Percentiles rank a stretch among this genome's conserved stretches.
These are phyloP conservation scores for Macrosoma leucophasiata DNA, from an alignment of 2,888 invertebrate genomes.

Conservation along the genomic window DNA sequence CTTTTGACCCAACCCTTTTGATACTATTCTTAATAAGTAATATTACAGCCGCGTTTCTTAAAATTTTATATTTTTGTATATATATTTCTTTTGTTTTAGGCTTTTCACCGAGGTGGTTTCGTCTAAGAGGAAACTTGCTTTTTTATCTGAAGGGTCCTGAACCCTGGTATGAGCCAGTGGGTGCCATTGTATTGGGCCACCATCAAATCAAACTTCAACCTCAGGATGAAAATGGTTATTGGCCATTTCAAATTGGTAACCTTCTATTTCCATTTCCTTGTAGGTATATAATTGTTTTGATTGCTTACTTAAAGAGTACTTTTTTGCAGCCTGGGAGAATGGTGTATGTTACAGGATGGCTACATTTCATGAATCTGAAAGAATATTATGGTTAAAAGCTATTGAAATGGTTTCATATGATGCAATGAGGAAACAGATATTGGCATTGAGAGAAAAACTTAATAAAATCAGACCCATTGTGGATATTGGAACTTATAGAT, in stretches of 20 bases:
- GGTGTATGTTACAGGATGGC: slow-evolving; percentile 88
- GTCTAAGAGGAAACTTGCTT: slow-evolving; percentile 92
- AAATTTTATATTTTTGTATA: too few species aligned
- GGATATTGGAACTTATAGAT: slow-evolving; percentile 81
- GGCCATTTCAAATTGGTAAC: slow-evolving; percentile 88
- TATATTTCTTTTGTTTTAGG: too few species aligned
- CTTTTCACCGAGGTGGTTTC: slow-evolving; percentile 81
- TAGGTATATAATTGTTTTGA: slow-evolving; percentile 4
- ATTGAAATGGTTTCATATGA: slow-evolving; percentile 90
- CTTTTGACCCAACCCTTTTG: too few species aligned
- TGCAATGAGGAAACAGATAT: slow-evolving; percentile 84
- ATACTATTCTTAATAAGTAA: too few species aligned
- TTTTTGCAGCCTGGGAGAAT: slow-evolving; percentile 84
- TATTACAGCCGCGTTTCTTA: too few species aligned
- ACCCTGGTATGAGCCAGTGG: slow-evolving; percentile 90
- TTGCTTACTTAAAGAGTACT: slow-evolving; percentile 1
- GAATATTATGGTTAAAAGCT: slow-evolving; percentile 90
- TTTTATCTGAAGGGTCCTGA: slow-evolving; percentile 95
- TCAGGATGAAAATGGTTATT: slow-evolving; percentile 81
- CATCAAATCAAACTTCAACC: slow-evolving; percentile 82
- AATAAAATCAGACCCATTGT: slow-evolving; percentile 78
- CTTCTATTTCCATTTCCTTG: slow-evolving; percentile 10
- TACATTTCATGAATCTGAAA: slow-evolving; percentile 85
- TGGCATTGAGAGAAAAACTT: slow-evolving; percentile 78
- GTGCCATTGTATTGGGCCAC: slow-evolving; percentile 91